Evolutionary conservation across 2,797 vertebrate species (phyloP), one percentile per base, ranked within the genome.

Genomic region (Phyllotis vaccarum): DNA sequence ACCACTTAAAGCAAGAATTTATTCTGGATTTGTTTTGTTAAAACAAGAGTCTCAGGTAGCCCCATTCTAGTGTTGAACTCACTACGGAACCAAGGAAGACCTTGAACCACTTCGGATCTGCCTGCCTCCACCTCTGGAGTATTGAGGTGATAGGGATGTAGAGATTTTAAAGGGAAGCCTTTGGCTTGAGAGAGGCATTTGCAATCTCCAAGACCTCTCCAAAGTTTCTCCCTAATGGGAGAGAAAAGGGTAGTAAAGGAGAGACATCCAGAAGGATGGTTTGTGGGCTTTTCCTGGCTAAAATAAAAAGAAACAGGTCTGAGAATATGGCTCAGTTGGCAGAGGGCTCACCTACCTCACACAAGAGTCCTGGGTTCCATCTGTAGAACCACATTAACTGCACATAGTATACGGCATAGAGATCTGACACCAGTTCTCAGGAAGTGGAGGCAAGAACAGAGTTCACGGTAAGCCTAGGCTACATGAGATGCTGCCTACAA

Each of bases 261-360:
- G 31, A 46, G 16, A 34, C 13, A 40, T 40, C 34, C 75, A 2
- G 0, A 0, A n/a, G 91, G 78, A 86, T 19, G 37, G 56, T 52
- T n/a, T 0, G 62, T 34, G 5, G 46, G 49, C 24, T 52, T 60
- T n/a, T 83, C n/a, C 83, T 87, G 83, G 37, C 62, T 64, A 66
- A 86, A 93, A 95, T 43, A 52, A 80, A 70, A 80, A 79, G 56
- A 46, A 49, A 37, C 31, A 62, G 70, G 40, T 21, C 40, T 27
- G 6, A n/a, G 58, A 11, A 3, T 6, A 29, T 24, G 40, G 40
- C 70, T 60, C 27, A 3, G 11, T 11, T 13, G 40, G 40, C 5
- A 89, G 52, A 62, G 27, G 16, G 1, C 11, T n/a, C 40, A 40
- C 22, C 21, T 27, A n/a, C 21, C 21, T 49, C 1, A 12, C 40